phyloP scores from a whole-genome alignment of 1,140 invertebrate species.

The Amphibalanus amphitrite region DNA sequence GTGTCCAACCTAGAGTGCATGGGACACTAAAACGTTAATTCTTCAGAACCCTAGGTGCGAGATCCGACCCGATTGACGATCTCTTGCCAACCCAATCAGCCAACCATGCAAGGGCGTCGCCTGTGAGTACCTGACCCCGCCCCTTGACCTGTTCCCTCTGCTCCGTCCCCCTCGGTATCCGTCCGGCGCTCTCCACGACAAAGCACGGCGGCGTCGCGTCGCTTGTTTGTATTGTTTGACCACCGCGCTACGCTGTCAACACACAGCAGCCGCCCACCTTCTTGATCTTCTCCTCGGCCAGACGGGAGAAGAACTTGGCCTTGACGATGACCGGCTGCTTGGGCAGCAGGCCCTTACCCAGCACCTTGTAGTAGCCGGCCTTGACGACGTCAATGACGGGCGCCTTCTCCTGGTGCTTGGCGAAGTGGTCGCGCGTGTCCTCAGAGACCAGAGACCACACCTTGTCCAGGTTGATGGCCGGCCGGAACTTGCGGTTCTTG shows the following conservation, averaged over 20 bases:
- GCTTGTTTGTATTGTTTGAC: neutral
- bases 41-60: no score
- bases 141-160: no score
- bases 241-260: slow-evolving; percentile 45
- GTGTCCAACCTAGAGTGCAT: no score
- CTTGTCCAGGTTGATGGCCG: slow-evolving; percentile 87
- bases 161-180: no score
- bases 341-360: slow-evolving; percentile 91
- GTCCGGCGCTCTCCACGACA: no score
- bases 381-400: slow-evolving; percentile 94
- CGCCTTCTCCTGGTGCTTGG: slow-evolving; percentile 66
- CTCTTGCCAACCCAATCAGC: no score
- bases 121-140: no score
- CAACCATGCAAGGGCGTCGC: no score
- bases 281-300: slow-evolving; percentile 95
- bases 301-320: slow-evolving; percentile 96
- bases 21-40: no score
- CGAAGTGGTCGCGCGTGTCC: slow-evolving; percentile 67
- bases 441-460: slow-evolving; percentile 92
- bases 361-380: slow-evolving; percentile 92
- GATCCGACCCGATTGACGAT: no score
- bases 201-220: no score
- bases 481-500: slow-evolving; percentile 78
- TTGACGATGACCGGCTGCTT: slow-evolving; percentile 98
- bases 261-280: slow-evolving; percentile 91